Evolutionary conservation across 2,888 invertebrate genomes (phyloP).

Genomic region (Bibio marci): DNA sequence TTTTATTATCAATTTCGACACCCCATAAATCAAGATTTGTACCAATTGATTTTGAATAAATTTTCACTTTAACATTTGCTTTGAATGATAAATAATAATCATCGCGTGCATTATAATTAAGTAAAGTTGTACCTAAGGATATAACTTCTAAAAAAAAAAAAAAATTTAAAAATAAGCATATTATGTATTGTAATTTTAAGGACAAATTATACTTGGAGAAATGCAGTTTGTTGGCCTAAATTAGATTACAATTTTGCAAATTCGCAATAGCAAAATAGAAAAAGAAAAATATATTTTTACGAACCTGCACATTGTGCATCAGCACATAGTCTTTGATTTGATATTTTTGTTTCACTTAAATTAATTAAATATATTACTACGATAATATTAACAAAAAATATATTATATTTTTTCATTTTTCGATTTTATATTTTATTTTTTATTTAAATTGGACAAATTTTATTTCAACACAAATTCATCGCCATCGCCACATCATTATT

Average conservation of each 20-base stretch:
- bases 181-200: too few species aligned
- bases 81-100: constrained; percentile 41
- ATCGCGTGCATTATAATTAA: constrained; percentile 37
- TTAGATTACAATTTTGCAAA: not conserved
- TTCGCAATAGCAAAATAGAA: too few species aligned
- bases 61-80: constrained; percentile 35
- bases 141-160: constrained; percentile 34
- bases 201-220: constrained; percentile 1
- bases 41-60: constrained; percentile 57
- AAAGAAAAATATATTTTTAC: too few species aligned
- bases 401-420: constrained; percentile 1
- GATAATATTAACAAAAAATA: constrained; percentile 1
- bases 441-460: too few species aligned
- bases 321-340: constrained; percentile 52
- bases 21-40: constrained; percentile 44
- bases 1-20: constrained; percentile 44
- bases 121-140: constrained; percentile 40
- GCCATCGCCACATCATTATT: too few species aligned
- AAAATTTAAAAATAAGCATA: not conserved
- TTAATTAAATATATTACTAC: constrained; percentile 19
- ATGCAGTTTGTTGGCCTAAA: too few species aligned
- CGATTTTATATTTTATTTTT: constrained; percentile 1
- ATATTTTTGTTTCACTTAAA: constrained; percentile 31
- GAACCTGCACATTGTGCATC: constrained; percentile 54
- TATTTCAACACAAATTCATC: too few species aligned